A percentile compares a stretch with the other conserved stretches of the same genome.
These are phyloP conservation scores for Aplodontia rufa DNA, from an alignment of 2,113 vertebrate genomes.

Conservation along the genomic window DNA sequence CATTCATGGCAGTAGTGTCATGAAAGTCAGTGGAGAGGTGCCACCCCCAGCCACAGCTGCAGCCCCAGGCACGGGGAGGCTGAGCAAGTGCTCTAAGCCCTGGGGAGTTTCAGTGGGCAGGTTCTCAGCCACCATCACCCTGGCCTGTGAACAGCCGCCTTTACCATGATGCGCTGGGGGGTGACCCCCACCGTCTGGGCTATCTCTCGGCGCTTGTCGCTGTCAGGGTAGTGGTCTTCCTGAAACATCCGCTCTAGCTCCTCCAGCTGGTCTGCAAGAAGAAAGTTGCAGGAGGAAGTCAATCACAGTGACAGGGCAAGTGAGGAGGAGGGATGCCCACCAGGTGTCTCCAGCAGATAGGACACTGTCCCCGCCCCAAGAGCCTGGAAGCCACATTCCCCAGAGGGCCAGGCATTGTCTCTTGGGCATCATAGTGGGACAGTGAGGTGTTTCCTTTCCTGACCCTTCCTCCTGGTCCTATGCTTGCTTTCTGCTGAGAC, in stretches of 20 bases:
- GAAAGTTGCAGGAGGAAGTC: not conserved
- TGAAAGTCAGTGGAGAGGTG: not conserved
- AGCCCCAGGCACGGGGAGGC: not conserved
- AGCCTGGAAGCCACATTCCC: not conserved
- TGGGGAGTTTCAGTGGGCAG: rapidly evolving
- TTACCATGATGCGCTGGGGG: slow-evolving; percentile 95
- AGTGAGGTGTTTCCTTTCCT: not conserved
- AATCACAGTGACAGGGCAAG: not conserved
- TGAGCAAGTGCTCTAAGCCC: too few relatives aligned
- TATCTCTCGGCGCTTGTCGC: slow-evolving; percentile 92
- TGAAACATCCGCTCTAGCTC: slow-evolving; percentile 92
- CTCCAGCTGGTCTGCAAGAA: slow-evolving; percentile 91
- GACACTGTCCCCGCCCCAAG: not conserved
- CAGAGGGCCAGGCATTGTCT: rapidly evolving
- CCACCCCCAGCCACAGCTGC: not conserved
- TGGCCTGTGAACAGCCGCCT: not conserved
- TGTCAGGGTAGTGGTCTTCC: slow-evolving; percentile 96
- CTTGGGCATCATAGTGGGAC: too few relatives aligned
- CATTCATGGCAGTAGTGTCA: rapidly evolving
- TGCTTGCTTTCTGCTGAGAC: not conserved
- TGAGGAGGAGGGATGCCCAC: not conserved
- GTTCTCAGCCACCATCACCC: not conserved
- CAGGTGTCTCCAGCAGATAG: too few relatives aligned
- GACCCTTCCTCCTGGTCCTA: not conserved
- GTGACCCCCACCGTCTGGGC: slow-evolving; percentile 92